A percentile compares a stretch with the other conserved stretches of the same genome.
phyloP scores from a whole-genome alignment of 2,888 invertebrate species.

The Drosophila mimetica region DNA sequence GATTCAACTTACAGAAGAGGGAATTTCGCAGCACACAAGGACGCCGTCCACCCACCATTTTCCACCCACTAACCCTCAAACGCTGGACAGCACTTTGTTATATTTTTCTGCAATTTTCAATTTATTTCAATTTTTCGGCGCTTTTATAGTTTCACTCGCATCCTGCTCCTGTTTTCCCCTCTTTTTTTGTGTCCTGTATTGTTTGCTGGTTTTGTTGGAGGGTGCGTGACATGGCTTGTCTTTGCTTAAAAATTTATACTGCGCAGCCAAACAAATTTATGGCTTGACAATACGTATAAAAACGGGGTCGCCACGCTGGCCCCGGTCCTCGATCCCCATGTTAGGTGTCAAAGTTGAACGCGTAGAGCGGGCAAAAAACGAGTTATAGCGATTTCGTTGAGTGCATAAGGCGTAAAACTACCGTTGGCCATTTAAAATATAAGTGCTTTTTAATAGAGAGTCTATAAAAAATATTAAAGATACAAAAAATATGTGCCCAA shows the following conservation, averaged over 20 bases:
- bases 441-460: too few species aligned
- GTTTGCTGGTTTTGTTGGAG: slow-evolving; percentile 21
- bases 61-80: slow-evolving; percentile 29
- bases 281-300: slow-evolving; percentile 64
- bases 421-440: background rate
- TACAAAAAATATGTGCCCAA: too few species aligned
- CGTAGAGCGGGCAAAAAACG: slow-evolving; percentile 16
- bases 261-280: slow-evolving; percentile 73
- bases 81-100: slow-evolving; percentile 51
- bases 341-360: slow-evolving; percentile 58
- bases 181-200: background rate
- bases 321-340: slow-evolving; percentile 20
- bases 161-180: slow-evolving; percentile 18
- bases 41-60: background rate
- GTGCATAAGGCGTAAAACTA: slow-evolving; percentile 4
- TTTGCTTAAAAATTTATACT: slow-evolving; percentile 65
- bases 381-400: slow-evolving; percentile 11
- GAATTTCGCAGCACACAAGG: slow-evolving; percentile 36
- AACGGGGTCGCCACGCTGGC: slow-evolving; percentile 49
- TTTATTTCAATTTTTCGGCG: slow-evolving; percentile 73
- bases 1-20: slow-evolving; percentile 59
- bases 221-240: slow-evolving; percentile 57
- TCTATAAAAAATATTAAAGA: too few species aligned
- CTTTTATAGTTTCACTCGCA: slow-evolving; percentile 54
- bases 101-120: slow-evolving; percentile 70